Evolutionary conservation across 2,113 vertebrate genomes (phyloP).

Genomic region (Fukomys damarensis): DNA sequence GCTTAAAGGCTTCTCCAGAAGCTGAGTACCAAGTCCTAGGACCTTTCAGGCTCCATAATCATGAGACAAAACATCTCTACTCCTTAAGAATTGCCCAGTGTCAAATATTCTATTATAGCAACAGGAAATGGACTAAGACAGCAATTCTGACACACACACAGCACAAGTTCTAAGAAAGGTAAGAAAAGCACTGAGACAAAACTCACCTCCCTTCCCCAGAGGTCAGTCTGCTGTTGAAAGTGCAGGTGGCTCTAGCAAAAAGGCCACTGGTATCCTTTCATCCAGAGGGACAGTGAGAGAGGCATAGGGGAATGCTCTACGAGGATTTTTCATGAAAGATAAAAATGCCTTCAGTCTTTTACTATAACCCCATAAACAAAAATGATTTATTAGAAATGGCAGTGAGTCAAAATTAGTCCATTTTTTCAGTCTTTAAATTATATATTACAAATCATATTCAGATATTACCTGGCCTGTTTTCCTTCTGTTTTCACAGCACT

Average conservation of each 20-base stretch:
- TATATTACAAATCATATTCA: not conserved
- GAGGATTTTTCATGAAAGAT: not conserved
- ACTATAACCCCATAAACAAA: not conserved
- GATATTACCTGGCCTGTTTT: not conserved
- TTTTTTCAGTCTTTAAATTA: slow-evolving; percentile 10
- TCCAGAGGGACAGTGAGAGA: not conserved
- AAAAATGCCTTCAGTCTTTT: not conserved
- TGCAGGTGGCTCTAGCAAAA: not conserved
- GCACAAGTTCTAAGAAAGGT: no score
- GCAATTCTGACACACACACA: no score
- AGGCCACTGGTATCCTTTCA: not conserved
- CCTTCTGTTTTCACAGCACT: not conserved
- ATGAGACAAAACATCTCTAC: no score
- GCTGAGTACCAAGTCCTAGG: no score
- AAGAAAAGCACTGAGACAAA: no score
- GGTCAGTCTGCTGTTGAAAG: not conserved
- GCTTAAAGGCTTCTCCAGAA: not conserved
- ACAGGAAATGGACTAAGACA: no score
- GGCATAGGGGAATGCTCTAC: no score
- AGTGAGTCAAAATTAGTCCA: not conserved
- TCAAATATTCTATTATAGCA: no score
- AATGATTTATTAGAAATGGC: not conserved
- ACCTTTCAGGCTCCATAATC: not conserved
- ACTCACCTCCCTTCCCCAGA: not conserved
- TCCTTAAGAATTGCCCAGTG: no score